Base-by-base conservation (phyloP, 2,797 vertebrate genomes). In the Sebastes diploproa region DNA sequence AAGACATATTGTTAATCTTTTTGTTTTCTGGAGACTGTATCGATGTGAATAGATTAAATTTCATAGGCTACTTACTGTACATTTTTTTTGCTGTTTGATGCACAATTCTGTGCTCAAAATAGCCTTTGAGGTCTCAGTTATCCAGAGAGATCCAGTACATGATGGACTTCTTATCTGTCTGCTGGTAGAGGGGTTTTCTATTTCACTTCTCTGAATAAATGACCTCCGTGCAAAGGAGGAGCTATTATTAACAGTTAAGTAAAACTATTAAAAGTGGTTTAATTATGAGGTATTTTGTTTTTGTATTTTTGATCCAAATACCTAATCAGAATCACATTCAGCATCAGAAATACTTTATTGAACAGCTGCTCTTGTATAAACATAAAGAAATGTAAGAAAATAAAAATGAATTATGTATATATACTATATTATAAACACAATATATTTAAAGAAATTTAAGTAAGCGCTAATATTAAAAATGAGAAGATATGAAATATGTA, bases 21-120 rank as follows among this genome's bases (percentile, higher is more conserved):
- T 32, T 27, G 23, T 50, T 75, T 62, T 60, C 30, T 60, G 64
- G 8, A 65, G 64, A 2, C 18, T 70, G 77, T 75, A 83, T 89
- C 84, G 12, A 86, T 88, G 38, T 46, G 59, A 66, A 42, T 18
- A 68, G 79, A 84, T 86, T 83, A 29, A 10, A 14, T 90, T 88
- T 64, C 84, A 78, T 50, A 16, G n/a, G 2, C 34, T n/a, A 16
- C 32, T 16, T 64, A 2, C 1, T 13, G 12, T 38, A 0, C 12
- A 10, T 30, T 32, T 23, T 50, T 23, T 55, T 66, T 65, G 68
- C 58, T 59, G 22, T 58, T 67, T 32, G 16, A 69, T 66, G 67
- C 38, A 2, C 46, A 79, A 29, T 50, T 22, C 52, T 55, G 62
- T 7, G 82, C 77, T 86, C 12, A 73, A 84, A 92, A 89, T 90